phyloP scores from a whole-genome alignment of 2,797 vertebrate genomes.

The Alfaro cultratus region DNA sequence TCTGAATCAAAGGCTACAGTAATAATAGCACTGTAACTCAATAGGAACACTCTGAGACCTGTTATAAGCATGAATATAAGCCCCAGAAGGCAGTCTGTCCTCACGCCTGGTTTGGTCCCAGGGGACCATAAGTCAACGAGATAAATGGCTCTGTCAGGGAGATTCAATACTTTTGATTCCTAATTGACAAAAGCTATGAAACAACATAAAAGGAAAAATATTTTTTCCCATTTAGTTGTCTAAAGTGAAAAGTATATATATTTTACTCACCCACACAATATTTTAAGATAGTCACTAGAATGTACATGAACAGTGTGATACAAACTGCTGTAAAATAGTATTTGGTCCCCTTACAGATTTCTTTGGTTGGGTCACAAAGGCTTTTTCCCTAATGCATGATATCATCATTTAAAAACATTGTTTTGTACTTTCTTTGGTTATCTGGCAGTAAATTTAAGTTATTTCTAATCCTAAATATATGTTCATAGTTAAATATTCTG shows the following conservation, averaged over 20 bases:
- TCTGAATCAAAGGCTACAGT: constrained; percentile 56
- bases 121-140: constrained; percentile 69
- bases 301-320: not conserved
- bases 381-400: not conserved
- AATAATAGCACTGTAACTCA: constrained; percentile 65
- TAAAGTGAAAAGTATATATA: constrained; percentile 20
- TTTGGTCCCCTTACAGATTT: not conserved
- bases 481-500: constrained; percentile 47
- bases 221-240: constrained; percentile 54
- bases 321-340: not conserved
- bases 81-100: constrained; percentile 56
- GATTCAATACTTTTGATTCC: constrained; percentile 65
- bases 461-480: constrained; percentile 39
- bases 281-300: not conserved
- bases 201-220: constrained; percentile 37
- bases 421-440: not conserved
- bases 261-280: not conserved
- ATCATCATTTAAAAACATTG: not conserved
- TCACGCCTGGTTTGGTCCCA: constrained; percentile 61
- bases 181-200: constrained; percentile 65
- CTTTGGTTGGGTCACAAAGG: not conserved
- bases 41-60: constrained; percentile 54
- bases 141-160: constrained; percentile 71
- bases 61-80: constrained; percentile 50
- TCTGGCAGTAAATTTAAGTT: not conserved